Evolutionary conservation across 2,888 invertebrate species (phyloP).

Genomic region (Diadegma fenestrale): DNA sequence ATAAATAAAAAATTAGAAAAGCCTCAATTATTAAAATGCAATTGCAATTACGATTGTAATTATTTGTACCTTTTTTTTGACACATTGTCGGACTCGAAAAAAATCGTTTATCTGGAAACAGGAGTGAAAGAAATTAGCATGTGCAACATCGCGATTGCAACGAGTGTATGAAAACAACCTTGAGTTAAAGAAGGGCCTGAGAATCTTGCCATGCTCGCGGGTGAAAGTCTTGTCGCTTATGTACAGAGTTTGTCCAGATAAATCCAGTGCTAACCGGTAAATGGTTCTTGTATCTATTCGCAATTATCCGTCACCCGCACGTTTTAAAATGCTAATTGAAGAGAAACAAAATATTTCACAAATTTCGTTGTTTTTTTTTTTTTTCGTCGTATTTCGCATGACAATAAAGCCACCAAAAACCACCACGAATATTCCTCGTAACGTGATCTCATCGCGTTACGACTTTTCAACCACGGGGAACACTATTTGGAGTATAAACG

Average conservation of each 20-base stretch:
- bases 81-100: neutral
- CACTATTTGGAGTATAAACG: neutral
- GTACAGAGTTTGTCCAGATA: constrained; percentile 67
- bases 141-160: constrained; percentile 35
- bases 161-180: constrained; percentile 52
- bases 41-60: neutral
- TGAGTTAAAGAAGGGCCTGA: constrained; percentile 63
- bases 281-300: constrained; percentile 55
- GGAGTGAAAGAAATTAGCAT: constrained; percentile 12
- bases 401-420: neutral
- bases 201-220: constrained; percentile 61
- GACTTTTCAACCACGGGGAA: neutral
- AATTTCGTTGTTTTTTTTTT: constrained; percentile 3
- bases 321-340: neutral
- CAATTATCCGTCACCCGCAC: constrained; percentile 31
- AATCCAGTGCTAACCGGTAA: constrained; percentile 74
- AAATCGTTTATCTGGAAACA: neutral
- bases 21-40: neutral
- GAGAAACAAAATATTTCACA: neutral
- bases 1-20: too few relatives aligned
- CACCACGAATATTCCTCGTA: neutral
- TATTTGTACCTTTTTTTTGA: neutral
- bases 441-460: too few relatives aligned
- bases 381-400: neutral
- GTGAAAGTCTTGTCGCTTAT: constrained; percentile 72